Conservation (phyloP, 2,113 vertebrate genomes). For the Ochotona curzoniae region DNA sequence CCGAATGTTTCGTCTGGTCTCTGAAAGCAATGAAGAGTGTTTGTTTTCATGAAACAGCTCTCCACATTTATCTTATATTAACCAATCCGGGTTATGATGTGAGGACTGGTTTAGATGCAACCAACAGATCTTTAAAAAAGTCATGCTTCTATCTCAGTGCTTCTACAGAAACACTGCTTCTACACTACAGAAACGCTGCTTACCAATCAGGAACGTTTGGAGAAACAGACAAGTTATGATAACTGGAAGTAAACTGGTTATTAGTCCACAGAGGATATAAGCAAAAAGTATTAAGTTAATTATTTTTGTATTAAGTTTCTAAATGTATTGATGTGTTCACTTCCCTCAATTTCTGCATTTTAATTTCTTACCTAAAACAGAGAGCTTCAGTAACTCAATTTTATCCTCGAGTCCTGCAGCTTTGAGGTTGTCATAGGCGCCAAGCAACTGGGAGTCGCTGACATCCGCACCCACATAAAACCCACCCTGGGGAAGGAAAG, state of each 20-base stretch:
- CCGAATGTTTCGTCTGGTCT: not conserved
- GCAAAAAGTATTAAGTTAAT: not conserved
- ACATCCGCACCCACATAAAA: conserved; percentile 91
- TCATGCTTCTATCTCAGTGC: not conserved
- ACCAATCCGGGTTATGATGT: not conserved
- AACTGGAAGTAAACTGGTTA: not conserved
- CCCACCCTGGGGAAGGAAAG: conserved; percentile 84
- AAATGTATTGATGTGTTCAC: not conserved
- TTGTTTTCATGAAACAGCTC: not conserved
- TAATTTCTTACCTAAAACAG: conserved; percentile 88
- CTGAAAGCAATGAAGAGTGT: not conserved
- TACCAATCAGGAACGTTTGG: not conserved
- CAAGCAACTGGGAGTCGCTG: conserved; percentile 90
- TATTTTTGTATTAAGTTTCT: not conserved
- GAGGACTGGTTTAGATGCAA: not conserved
- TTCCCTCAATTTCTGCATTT: not conserved
- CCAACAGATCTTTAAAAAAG: not conserved
- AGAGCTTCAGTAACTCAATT: conserved; percentile 90
- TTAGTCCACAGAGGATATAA: not conserved
- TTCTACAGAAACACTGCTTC: too few species aligned
- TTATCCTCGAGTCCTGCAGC: conserved; percentile 86
- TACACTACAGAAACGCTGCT: not conserved
- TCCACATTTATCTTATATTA: not conserved
- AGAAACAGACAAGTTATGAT: not conserved
- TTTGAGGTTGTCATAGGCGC: conserved; percentile 88